Conservation (phyloP, 2,113 vertebrate genomes). For the Casuarius casuarius region DNA sequence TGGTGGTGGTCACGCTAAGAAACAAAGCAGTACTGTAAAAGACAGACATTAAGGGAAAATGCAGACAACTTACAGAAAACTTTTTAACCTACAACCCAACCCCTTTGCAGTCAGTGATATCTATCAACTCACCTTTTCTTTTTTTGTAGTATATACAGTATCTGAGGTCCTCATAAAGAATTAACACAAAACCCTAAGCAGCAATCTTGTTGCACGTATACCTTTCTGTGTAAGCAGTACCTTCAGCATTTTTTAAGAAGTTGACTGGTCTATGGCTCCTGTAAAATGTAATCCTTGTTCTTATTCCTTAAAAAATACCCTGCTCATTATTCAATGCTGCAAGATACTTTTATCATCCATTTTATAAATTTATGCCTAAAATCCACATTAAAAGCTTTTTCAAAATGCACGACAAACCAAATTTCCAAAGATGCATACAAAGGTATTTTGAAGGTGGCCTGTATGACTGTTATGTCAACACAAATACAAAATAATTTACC, state of each 20-base stretch:
- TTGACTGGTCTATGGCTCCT: not conserved
- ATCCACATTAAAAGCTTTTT: not conserved
- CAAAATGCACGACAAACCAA: not conserved
- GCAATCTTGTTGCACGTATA: not conserved
- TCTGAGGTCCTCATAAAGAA: not conserved
- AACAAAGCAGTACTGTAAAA: conserved; percentile 75
- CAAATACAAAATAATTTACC: not conserved
- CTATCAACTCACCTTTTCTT: conserved; percentile 22
- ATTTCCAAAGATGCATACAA: not conserved
- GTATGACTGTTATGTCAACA: rapidly evolving
- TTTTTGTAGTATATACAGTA: conserved; percentile 29
- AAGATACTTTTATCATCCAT: not conserved
- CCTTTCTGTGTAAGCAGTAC: not conserved
- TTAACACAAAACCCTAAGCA: not conserved
- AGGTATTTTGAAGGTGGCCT: not conserved
- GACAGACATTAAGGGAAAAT: conserved; percentile 65
- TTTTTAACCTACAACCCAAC: conserved; percentile 61
- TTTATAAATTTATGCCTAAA: not conserved
- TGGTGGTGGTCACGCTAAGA: conserved; percentile 71
- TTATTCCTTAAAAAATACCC: not conserved
- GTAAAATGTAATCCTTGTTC: not conserved
- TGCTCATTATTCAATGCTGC: not conserved
- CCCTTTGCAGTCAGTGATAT: conserved; percentile 37
- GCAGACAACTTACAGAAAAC: conserved; percentile 61
- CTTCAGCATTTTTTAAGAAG: not conserved